These are phyloP conservation scores for Hippocampus guttulatus DNA, from an alignment of 2,113 vertebrate species.

Conservation along the genomic window DNA sequence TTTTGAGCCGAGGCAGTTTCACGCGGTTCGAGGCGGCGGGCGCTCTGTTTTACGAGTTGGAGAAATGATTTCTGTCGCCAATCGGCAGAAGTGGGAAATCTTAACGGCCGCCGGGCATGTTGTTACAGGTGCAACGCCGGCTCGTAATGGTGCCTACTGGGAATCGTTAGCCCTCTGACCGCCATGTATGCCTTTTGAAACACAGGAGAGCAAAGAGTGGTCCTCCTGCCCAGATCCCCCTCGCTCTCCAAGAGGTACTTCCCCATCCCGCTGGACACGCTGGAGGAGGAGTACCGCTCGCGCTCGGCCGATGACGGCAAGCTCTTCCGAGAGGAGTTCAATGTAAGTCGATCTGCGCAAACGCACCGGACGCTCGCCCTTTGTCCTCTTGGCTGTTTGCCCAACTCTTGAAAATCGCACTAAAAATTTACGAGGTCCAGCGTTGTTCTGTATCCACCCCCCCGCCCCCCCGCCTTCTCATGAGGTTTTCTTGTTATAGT, in stretches of 20 bases:
- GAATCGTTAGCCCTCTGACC: conserved; percentile 57
- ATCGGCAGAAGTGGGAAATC: conserved; percentile 58
- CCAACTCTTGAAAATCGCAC: conserved; percentile 32
- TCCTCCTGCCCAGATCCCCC: conserved; percentile 87
- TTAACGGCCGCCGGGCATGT: conserved; percentile 63
- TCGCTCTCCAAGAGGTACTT: conserved; percentile 87
- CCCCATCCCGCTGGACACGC: conserved; percentile 79
- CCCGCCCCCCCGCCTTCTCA: conserved; percentile 15
- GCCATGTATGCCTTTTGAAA: conserved; percentile 51
- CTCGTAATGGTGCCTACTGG: conserved; percentile 58
- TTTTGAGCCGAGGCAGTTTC: conserved; percentile 54
- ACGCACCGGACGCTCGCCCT: background rate
- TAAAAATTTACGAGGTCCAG: conserved; percentile 44
- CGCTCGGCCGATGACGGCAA: conserved; percentile 88
- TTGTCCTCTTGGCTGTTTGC: background rate
- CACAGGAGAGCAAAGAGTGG: conserved; percentile 90
- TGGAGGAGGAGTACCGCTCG: conserved; percentile 85
- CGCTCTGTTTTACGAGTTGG: conserved; percentile 54
- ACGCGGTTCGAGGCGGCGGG: conserved; percentile 25
- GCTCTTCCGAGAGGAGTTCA: conserved; percentile 89
- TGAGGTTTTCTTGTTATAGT: conserved; percentile 71
- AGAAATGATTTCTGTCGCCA: conserved; percentile 65
- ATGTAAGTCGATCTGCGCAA: conserved; percentile 69
- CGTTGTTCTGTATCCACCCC: conserved; percentile 22
- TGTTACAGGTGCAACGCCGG: conserved; percentile 64